Evolutionary conservation across 2,113 vertebrate species (phyloP).

Genomic region (Danionella cerebrum): DNA sequence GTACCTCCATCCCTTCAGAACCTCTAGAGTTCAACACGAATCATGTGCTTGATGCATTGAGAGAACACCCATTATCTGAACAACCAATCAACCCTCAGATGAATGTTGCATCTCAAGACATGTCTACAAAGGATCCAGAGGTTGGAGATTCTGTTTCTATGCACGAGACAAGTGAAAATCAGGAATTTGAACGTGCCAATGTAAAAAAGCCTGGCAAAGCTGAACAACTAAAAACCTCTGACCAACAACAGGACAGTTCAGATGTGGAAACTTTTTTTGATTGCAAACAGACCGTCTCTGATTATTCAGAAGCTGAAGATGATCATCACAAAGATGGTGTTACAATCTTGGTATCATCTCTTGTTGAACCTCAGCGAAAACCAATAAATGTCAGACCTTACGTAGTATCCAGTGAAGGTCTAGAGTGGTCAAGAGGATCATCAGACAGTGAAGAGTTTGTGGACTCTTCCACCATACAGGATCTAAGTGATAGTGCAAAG

Average conservation of each 20-base stretch:
- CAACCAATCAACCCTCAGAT: neutral
- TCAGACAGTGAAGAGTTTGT: constrained; percentile 56
- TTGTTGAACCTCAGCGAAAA: neutral
- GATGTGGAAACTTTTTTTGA: constrained; percentile 58
- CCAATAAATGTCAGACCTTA: neutral
- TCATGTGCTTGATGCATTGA: neutral
- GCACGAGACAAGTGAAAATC: neutral
- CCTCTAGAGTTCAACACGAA: neutral
- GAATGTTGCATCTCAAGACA: neutral
- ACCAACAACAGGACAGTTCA: constrained; percentile 40
- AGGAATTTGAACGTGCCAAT: neutral
- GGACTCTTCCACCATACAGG: constrained; percentile 63
- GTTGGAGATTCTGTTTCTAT: no score
- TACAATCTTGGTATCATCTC: neutral
- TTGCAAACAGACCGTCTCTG: constrained; percentile 51
- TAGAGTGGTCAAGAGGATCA: constrained; percentile 30
- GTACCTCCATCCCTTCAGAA: constrained; percentile 12
- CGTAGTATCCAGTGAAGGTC: neutral
- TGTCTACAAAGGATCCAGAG: neutral
- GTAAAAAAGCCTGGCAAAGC: neutral
- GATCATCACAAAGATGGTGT: constrained; percentile 19
- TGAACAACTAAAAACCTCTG: neutral
- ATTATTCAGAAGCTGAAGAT: constrained; percentile 50
- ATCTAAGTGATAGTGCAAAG: constrained; percentile 49
- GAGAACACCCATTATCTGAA: neutral